These are phyloP conservation scores for Phylloscopus trochilus DNA, from an alignment of 2,113 vertebrate genomes.

Conservation along the genomic window DNA sequence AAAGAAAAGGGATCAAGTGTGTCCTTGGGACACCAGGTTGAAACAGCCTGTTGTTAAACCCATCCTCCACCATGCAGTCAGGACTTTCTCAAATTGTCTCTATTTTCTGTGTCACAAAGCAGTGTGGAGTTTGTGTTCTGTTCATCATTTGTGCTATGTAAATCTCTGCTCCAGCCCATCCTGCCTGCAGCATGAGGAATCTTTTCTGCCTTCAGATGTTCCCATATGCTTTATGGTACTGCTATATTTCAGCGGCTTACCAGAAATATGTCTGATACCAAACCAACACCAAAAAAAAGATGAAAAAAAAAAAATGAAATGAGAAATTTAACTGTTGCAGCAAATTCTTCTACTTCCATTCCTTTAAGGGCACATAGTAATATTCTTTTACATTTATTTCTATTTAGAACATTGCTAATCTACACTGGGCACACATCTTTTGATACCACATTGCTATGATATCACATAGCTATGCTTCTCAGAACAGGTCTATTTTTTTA, in stretches of 20 bases:
- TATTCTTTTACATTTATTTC: background rate
- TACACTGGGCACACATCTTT: background rate
- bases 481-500: background rate
- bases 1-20: background rate
- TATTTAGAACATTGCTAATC: background rate
- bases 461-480: fast-evolving
- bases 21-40: background rate
- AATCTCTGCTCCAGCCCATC: background rate
- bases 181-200: background rate
- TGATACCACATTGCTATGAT: background rate
- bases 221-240: background rate
- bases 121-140: fast-evolving
- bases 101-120: background rate
- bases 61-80: background rate
- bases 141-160: fast-evolving
- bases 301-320: background rate
- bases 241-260: background rate
- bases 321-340: background rate
- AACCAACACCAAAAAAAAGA: background rate
- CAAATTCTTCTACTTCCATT: background rate
- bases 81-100: background rate
- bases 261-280: background rate
- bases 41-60: background rate
- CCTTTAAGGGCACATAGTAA: background rate
- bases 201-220: background rate